These are phyloP conservation scores for Nerophis ophidion DNA, from an alignment of 2,113 vertebrate genomes.

Conservation along the genomic window DNA sequence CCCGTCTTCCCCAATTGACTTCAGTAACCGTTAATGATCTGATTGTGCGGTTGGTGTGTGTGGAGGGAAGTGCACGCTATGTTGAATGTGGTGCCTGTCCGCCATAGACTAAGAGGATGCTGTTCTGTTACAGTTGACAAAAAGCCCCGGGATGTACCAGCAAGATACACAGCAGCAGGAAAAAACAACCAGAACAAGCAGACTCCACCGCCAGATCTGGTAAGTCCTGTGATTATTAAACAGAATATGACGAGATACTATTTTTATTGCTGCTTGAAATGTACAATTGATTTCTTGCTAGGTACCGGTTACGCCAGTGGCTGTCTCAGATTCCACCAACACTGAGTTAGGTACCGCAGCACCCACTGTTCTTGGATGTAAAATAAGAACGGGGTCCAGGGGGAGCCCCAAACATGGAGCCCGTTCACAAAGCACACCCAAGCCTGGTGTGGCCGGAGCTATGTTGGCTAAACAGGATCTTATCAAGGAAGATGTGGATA, in stretches of 20 bases:
- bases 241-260: no score
- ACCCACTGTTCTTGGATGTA: constrained; percentile 4
- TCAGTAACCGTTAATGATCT: constrained; percentile 1
- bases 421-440: constrained; percentile 22
- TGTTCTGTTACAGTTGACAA: constrained; percentile 60
- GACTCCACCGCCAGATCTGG: constrained; percentile 27
- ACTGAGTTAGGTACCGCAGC: constrained; percentile 5
- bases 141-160: constrained; percentile 35
- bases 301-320: constrained; percentile 5
- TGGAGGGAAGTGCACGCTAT: constrained; percentile 22
- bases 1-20: not conserved
- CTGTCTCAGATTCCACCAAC: constrained; percentile 8
- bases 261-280: constrained; percentile 11
- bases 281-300: not conserved
- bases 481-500: constrained; percentile 47
- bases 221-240: constrained; percentile 3
- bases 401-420: constrained; percentile 29
- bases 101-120: constrained; percentile 20
- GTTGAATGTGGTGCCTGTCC: constrained; percentile 34
- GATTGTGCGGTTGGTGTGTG: constrained; percentile 6
- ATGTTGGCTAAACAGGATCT: constrained; percentile 24
- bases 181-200: constrained; percentile 28
- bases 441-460: not conserved
- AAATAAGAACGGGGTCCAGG: constrained; percentile 24
- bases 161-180: constrained; percentile 24